phyloP scores from a whole-genome alignment of 1,140 invertebrate species.

The Araneus ventricosus region DNA sequence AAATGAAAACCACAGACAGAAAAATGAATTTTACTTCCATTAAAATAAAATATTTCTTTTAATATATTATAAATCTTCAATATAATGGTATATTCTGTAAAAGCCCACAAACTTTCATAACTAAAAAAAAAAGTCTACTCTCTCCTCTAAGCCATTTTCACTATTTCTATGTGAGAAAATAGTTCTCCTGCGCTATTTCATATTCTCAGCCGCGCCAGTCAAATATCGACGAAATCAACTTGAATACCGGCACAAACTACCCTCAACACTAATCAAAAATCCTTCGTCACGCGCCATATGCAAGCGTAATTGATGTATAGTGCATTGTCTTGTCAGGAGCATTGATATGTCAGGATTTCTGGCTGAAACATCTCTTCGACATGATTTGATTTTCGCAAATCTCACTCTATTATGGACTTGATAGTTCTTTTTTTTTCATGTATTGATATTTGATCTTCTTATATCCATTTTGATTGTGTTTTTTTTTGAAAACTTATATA shows the following conservation, averaged over 20 bases:
- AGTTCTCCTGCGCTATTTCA: not conserved
- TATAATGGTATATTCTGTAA: no score
- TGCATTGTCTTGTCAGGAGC: not conserved
- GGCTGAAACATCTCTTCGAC: not conserved
- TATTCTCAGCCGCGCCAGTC: not conserved
- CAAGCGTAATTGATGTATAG: not conserved
- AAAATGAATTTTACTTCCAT: no score
- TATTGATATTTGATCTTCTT: no score
- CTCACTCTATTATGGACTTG: not conserved
- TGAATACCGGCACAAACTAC: not conserved
- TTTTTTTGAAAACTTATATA: no score
- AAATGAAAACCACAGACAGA: no score
- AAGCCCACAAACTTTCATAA: not conserved
- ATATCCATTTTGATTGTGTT: no score
- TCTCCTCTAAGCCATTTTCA: not conserved
- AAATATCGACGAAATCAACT: not conserved
- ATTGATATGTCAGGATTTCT: not conserved
- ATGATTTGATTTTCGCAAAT: not conserved
- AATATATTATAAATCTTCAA: no score
- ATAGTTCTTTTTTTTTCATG: not conserved
- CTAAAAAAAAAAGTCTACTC: not conserved
- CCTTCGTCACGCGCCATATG: not conserved
- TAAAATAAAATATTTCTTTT: no score
- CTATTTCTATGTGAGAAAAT: not conserved
- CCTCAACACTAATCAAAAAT: constrained; percentile 9